Percentiles rank a stretch among this genome's conserved stretches.
Evolutionary conservation across 1,140 invertebrate species (phyloP).

Genomic region (Drosophila leontia): DNA sequence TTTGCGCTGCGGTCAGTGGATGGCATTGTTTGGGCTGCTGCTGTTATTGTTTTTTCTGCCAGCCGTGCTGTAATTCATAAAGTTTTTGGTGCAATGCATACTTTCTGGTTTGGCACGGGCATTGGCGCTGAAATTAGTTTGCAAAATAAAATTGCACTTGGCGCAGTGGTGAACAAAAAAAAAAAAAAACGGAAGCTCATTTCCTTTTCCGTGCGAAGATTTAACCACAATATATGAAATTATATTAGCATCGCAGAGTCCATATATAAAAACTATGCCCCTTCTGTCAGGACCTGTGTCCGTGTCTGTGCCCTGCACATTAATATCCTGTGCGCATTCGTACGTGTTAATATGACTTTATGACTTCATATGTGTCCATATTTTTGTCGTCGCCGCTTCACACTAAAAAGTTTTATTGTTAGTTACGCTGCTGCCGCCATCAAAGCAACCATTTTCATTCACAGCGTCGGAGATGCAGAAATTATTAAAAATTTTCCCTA

Average conservation of each 20-base stretch:
- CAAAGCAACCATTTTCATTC: constrained; percentile 83
- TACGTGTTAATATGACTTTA: constrained; percentile 84
- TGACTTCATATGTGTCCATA: constrained; percentile 83
- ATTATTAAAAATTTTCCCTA: constrained; percentile 78
- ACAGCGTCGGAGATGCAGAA: constrained; percentile 80
- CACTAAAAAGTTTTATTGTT: constrained; percentile 82
- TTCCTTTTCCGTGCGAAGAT: constrained; percentile 62
- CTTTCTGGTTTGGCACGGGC: constrained; percentile 38
- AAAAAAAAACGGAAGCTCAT: constrained; percentile 50
- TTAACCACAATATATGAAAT: constrained; percentile 82
- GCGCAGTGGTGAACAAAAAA: constrained; percentile 9
- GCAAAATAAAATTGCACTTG: constrained; percentile 50
- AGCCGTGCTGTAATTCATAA: constrained; percentile 68
- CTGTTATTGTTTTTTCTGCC: constrained; percentile 51
- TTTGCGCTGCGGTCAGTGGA: constrained; percentile 54
- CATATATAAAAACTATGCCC: constrained; percentile 57
- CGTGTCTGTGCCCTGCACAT: constrained; percentile 64
- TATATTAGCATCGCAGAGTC: constrained; percentile 75
- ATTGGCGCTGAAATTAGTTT: constrained; percentile 65
- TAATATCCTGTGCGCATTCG: constrained; percentile 84
- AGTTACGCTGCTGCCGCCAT: constrained; percentile 68
- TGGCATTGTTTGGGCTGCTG: constrained; percentile 51
- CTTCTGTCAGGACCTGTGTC: constrained; percentile 19
- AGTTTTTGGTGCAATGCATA: constrained; percentile 65
- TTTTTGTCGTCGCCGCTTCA: constrained; percentile 78